Percentiles rank a stretch among this genome's conserved stretches.
These are phyloP conservation scores for Volucella inanis DNA, from an alignment of 2,888 invertebrate genomes.

Conservation along the genomic window DNA sequence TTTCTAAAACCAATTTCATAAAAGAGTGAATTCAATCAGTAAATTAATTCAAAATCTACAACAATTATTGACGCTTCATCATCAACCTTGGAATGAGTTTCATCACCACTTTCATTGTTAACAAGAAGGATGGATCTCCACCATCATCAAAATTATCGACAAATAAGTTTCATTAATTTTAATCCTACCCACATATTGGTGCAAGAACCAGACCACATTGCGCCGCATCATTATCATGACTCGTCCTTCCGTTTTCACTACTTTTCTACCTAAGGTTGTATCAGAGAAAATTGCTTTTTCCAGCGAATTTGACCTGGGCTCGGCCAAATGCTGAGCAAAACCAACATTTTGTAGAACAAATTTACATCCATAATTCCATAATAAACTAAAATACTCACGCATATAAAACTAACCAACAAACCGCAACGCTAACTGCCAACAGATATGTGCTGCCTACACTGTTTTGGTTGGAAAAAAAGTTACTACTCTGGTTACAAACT, in stretches of 20 bases:
- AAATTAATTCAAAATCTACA: conserved; percentile 42
- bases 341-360: conserved; percentile 62
- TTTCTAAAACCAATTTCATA: conserved; percentile 68
- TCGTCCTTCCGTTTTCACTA: conserved; percentile 6
- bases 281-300: conserved; percentile 64
- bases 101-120: conserved; percentile 12
- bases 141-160: conserved; percentile 67
- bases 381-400: conserved; percentile 67
- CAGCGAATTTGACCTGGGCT: conserved; percentile 7
- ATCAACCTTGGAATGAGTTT: conserved; percentile 15
- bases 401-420: conserved; percentile 67
- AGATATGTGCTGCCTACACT: conserved; percentile 52
- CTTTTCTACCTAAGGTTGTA: conserved; percentile 33
- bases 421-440: conserved; percentile 65
- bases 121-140: not conserved
- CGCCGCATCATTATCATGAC: conserved; percentile 66
- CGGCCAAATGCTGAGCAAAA: conserved; percentile 17
- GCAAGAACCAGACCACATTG: conserved; percentile 54
- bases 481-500: not conserved
- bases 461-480: conserved; percentile 38
- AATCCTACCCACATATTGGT: conserved; percentile 53
- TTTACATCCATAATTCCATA: conserved; percentile 71
- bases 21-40: conserved; percentile 69
- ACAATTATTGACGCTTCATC: conserved; percentile 38
- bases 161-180: conserved; percentile 72